Percentiles rank a stretch among this genome's conserved stretches.
phyloP scores from a whole-genome alignment of 1,140 invertebrate genomes.

The Saccostrea glomerata region DNA sequence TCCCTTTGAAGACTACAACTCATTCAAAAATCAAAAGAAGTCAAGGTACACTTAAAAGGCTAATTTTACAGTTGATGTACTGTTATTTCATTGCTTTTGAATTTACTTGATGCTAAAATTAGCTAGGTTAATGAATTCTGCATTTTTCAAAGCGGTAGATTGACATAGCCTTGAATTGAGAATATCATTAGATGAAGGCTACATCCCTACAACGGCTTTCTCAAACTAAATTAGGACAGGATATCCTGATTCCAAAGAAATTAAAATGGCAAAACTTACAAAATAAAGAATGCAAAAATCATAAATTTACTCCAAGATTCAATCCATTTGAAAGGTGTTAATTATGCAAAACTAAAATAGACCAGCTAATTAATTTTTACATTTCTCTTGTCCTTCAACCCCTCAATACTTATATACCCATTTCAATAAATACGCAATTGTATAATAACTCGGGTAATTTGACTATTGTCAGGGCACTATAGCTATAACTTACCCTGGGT shows the following conservation, averaged over 20 bases:
- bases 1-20: not conserved
- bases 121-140: too few relatives aligned
- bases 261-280: not conserved
- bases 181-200: too few relatives aligned
- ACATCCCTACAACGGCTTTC: too few relatives aligned
- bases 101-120: not conserved
- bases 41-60: not conserved
- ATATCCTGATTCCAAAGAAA: not conserved
- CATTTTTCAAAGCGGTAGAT: too few relatives aligned
- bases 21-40: not conserved
- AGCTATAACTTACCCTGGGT: slow-evolving; percentile 83
- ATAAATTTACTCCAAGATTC: not conserved
- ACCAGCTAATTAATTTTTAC: not conserved
- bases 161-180: too few relatives aligned
- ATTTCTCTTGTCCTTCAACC: not conserved
- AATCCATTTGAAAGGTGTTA: not conserved
- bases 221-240: not conserved
- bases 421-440: not conserved
- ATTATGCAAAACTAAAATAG: not conserved
- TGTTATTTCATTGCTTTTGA: not conserved
- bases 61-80: not conserved
- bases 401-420: not conserved
- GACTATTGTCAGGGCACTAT: not conserved
- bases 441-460: not conserved
- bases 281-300: not conserved